A percentile compares a stretch with the other conserved stretches of the same genome.
These are phyloP conservation scores for Clarias platycephalus DNA, from an alignment of 2,797 vertebrate genomes.

Conservation along the genomic window DNA sequence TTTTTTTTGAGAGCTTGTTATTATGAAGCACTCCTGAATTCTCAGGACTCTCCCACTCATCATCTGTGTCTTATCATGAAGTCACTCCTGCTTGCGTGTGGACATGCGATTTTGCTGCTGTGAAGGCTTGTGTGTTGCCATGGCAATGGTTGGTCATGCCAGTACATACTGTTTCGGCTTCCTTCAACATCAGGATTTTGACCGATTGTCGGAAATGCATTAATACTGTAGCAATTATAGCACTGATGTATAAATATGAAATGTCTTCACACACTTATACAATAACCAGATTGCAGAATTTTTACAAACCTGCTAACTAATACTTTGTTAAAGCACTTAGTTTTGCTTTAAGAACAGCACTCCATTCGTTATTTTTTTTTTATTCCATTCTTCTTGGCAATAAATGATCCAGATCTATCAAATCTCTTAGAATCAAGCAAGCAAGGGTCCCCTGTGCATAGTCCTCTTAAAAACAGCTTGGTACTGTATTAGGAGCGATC, in stretches of 20 bases:
- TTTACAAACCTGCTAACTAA: background rate
- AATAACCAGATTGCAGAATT: background rate
- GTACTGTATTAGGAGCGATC: too few species aligned
- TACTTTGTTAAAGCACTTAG: background rate
- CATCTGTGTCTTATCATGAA: background rate
- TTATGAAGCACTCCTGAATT: background rate
- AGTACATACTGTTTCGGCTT: background rate
- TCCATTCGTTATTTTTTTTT: background rate
- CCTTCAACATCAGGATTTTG: background rate
- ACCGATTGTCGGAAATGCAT: background rate
- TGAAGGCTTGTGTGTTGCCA: conserved; percentile 15
- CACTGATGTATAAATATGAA: background rate
- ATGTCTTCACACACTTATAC: background rate
- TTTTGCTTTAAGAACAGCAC: background rate
- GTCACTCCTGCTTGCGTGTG: background rate
- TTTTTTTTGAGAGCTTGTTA: background rate
- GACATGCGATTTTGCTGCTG: background rate
- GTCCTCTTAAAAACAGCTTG: background rate
- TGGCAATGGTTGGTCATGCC: background rate
- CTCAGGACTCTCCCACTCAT: conserved; percentile 9
- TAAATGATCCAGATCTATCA: background rate
- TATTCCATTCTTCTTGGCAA: background rate
- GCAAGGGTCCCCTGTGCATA: background rate
- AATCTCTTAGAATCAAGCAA: background rate
- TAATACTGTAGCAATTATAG: background rate